Conservation (phyloP, 53 echinoderm and acorn worm species). For the Echinarachnius parma region DNA sequence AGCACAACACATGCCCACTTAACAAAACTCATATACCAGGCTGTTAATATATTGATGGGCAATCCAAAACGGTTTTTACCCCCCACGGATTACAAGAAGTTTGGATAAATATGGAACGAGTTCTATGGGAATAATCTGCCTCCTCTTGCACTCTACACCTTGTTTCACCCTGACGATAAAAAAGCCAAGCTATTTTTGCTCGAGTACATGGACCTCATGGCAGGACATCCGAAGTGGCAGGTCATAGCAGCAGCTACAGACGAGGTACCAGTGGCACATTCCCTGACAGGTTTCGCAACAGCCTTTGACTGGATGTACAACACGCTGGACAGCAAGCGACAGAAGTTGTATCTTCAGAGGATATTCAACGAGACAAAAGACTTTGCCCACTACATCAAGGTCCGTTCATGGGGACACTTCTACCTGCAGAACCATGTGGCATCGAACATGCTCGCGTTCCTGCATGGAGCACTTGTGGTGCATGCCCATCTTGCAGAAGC, state of each 20-base stretch:
- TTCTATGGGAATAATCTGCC: constrained; percentile 89
- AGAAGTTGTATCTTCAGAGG: constrained; percentile 55
- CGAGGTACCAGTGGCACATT: constrained; percentile 94
- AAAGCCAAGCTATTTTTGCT: constrained; percentile 64
- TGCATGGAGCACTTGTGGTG: constrained; percentile 83
- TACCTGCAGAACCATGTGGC: constrained; percentile 97
- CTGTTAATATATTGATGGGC: constrained; percentile 60
- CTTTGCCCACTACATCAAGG: constrained; percentile 48
- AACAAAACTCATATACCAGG: constrained; percentile 52
- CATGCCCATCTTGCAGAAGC: constrained; percentile 58
- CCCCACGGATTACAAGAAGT: constrained; percentile 68
- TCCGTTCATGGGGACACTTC: constrained; percentile 80
- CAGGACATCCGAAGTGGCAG: constrained; percentile 77
- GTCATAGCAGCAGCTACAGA: constrained; percentile 70
- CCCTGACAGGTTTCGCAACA: constrained; percentile 86
- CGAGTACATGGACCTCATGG: constrained; percentile 90
- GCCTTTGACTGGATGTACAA: constrained; percentile 94
- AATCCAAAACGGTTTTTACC: constrained; percentile 68
- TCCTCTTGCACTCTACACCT: constrained; percentile 85
- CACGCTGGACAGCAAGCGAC: constrained; percentile 53
- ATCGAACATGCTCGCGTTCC: constrained; percentile 72
- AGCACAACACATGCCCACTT: constrained; percentile 67
- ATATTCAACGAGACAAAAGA: constrained; percentile 78
- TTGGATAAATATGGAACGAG: constrained; percentile 90
- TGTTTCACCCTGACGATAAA: constrained; percentile 78